Percentiles rank a stretch among this genome's conserved stretches.
These are phyloP conservation scores for Prosapia bicincta DNA, from an alignment of 2,888 invertebrate genomes.

Conservation along the genomic window DNA sequence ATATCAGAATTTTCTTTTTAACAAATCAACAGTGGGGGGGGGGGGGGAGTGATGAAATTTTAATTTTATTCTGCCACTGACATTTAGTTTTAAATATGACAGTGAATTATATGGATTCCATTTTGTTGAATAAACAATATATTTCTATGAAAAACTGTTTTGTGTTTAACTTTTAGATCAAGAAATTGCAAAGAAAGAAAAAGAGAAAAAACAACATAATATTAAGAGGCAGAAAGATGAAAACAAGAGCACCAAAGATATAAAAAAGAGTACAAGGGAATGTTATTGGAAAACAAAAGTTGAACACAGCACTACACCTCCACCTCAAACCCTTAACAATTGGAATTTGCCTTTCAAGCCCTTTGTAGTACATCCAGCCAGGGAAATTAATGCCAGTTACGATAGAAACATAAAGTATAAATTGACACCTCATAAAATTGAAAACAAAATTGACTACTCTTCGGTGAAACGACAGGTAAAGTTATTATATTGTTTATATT, in stretches of 20 bases:
- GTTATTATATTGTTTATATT: not conserved
- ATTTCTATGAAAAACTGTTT: too few relatives aligned
- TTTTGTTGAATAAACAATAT: too few relatives aligned
- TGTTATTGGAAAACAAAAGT: not conserved
- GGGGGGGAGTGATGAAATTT: too few relatives aligned
- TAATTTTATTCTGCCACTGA: not conserved
- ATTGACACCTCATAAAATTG: not conserved
- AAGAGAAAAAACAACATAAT: not conserved
- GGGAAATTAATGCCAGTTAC: not conserved
- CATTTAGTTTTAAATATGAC: too few relatives aligned
- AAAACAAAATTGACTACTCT: not conserved
- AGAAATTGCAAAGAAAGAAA: not conserved
- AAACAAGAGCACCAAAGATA: not conserved
- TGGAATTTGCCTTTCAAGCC: not conserved
- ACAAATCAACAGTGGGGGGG: too few relatives aligned
- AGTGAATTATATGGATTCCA: too few relatives aligned
- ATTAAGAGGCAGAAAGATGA: not conserved
- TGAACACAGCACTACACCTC: not conserved
- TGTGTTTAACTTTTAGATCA: not conserved
- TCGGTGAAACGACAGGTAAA: not conserved
- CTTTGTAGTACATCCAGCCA: not conserved
- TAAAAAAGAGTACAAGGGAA: not conserved
- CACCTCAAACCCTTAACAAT: not conserved
- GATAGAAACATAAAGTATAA: not conserved
- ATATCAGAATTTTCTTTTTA: too few relatives aligned